A percentile compares a stretch with the other conserved stretches of the same genome.
phyloP scores from a whole-genome alignment of 2,888 invertebrate species.

The Netelia melanura region DNA sequence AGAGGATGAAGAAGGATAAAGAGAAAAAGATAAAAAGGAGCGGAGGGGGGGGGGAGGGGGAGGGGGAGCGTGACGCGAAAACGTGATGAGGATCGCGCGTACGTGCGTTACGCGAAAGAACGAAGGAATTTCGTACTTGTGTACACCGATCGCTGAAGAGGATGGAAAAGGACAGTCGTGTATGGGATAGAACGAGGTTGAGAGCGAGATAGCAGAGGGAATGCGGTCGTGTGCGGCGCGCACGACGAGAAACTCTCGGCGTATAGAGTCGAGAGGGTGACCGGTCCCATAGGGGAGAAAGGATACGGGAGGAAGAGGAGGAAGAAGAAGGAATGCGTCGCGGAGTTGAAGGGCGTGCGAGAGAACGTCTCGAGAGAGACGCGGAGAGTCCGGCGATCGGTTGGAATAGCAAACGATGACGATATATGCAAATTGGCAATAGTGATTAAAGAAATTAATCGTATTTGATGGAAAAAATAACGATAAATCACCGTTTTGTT shows the following conservation, averaged over 20 bases:
- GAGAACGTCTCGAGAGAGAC: conserved; percentile 26
- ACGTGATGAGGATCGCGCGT: conserved; percentile 43
- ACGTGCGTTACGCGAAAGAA: conserved; percentile 61
- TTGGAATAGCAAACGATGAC: conserved; percentile 29
- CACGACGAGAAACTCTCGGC: conserved; percentile 36
- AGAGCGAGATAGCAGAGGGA: conserved; percentile 18
- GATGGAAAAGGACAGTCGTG: conserved; percentile 16
- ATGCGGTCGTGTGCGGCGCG: conserved; percentile 22
- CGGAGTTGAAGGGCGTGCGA: conserved; percentile 38
- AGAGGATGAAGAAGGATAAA: not conserved
- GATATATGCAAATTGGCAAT: not conserved
- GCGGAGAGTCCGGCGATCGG: not conserved
- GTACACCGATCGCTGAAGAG: conserved; percentile 19
- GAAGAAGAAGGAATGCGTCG: conserved; percentile 51
- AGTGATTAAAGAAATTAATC: too few relatives aligned
- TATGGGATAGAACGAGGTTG: not conserved
- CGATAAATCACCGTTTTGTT: too few relatives aligned
- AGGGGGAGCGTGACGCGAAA: conserved; percentile 61
- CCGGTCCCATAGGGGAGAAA: conserved; percentile 22
- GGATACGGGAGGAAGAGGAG: conserved; percentile 25
- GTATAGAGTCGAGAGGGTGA: conserved; percentile 34
- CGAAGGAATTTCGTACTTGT: conserved; percentile 49
- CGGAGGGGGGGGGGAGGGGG: not conserved
- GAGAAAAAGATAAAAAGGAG: not conserved
- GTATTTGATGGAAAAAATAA: too few relatives aligned